phyloP scores from a whole-genome alignment of 1,140 invertebrate species.

The Drosophila elegans region DNA sequence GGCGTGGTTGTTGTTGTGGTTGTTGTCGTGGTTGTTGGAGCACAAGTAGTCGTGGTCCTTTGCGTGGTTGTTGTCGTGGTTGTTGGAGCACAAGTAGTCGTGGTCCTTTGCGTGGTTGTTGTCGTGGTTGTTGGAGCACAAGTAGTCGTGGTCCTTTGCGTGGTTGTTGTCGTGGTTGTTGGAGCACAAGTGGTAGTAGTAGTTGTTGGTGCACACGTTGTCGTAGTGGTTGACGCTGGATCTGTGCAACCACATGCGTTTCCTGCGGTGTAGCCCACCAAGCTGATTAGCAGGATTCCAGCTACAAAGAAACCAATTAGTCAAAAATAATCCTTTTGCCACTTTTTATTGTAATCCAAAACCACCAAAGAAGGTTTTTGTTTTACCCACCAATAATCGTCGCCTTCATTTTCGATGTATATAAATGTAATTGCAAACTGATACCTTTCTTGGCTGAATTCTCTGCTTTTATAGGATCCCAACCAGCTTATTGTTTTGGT shows the following conservation, averaged over 20 bases:
- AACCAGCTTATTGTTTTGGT: neutral
- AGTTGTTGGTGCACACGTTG: neutral
- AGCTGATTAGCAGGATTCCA: constrained; percentile 11
- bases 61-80: neutral
- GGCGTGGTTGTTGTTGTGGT: neutral
- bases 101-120: neutral
- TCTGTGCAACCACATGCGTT: constrained; percentile 8
- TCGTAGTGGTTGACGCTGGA: neutral
- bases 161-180: constrained; percentile 1
- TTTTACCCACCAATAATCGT: constrained; percentile 8
- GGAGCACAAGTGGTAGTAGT: neutral
- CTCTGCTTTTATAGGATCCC: constrained; percentile 12
- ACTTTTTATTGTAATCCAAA: no score
- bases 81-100: neutral
- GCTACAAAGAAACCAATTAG: neutral
- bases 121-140: neutral
- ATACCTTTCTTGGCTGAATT: neutral
- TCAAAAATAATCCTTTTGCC: no score
- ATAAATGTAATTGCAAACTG: neutral
- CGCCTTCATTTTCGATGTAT: neutral
- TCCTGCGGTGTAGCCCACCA: neutral
- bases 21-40: neutral
- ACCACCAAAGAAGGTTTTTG: neutral
- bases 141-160: neutral
- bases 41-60: neutral